Conservation (phyloP, 2,888 invertebrate genomes). For the Abrostola triplasia region DNA sequence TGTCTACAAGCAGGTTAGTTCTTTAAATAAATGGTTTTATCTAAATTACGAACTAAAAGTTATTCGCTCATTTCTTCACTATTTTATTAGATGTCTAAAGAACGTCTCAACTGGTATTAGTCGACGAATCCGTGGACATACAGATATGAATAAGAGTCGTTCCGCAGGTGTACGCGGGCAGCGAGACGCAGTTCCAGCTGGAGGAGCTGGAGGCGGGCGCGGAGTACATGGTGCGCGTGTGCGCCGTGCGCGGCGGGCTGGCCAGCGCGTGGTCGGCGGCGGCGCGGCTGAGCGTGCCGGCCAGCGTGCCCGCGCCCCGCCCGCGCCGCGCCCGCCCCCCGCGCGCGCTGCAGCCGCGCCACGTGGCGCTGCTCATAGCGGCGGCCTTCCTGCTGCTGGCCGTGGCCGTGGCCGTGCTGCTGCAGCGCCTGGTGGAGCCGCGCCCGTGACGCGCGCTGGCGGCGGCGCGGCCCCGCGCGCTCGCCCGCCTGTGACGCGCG, state of each 20-base stretch:
- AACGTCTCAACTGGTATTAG: too few relatives aligned
- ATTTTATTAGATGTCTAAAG: background rate
- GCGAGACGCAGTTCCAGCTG: slow-evolving; percentile 89
- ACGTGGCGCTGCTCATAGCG: slow-evolving; percentile 90
- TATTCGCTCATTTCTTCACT: background rate
- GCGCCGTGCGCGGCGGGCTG: slow-evolving; percentile 91
- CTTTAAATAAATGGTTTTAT: background rate
- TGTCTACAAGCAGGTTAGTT: slow-evolving; percentile 74
- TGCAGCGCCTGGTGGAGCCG: slow-evolving; percentile 87
- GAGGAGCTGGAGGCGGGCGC: slow-evolving; percentile 92
- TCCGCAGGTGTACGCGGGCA: slow-evolving; percentile 90
- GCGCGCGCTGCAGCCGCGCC: slow-evolving; percentile 73
- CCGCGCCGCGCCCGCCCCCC: slow-evolving; percentile 90
- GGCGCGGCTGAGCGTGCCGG: slow-evolving; percentile 83
- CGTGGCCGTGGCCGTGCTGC: slow-evolving; percentile 89
- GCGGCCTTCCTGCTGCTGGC: slow-evolving; percentile 89
- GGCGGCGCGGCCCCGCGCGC: slow-evolving; percentile 77
- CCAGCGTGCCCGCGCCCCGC: slow-evolving; percentile 83
- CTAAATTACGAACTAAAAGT: background rate
- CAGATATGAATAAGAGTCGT: background rate
- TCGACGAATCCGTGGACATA: too few relatives aligned
- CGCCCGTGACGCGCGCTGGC: slow-evolving; percentile 83
- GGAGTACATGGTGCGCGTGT: slow-evolving; percentile 93
- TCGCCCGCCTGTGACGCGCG: slow-evolving; percentile 67
- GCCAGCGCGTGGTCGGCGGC: slow-evolving; percentile 92